Evolutionary conservation across 2,888 invertebrate genomes (phyloP).

Genomic region (Hybos culiciformis): DNA sequence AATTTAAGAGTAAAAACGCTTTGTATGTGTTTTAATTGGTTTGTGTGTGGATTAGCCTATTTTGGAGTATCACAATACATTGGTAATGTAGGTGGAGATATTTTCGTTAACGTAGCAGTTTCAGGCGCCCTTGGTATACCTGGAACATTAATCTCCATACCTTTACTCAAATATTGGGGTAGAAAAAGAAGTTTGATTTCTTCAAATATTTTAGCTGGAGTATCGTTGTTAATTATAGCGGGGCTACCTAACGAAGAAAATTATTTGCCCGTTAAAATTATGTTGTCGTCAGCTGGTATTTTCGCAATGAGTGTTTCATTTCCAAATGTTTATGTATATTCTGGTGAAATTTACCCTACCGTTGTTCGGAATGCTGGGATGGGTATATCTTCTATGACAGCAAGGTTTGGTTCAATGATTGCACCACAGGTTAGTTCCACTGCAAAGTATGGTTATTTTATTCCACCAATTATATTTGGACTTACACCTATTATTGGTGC

Average conservation of each 20-base stretch:
- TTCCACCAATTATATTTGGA: slow-evolving; percentile 63
- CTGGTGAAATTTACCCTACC: slow-evolving; percentile 80
- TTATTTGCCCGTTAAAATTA: slow-evolving; percentile 37
- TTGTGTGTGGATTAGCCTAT: slow-evolving; percentile 73
- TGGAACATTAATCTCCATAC: slow-evolving; percentile 50
- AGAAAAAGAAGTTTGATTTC: slow-evolving; percentile 50
- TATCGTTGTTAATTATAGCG: slow-evolving; percentile 49
- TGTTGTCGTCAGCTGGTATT: slow-evolving; percentile 59
- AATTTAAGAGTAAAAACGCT: slow-evolving; percentile 56
- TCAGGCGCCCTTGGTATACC: slow-evolving; percentile 58
- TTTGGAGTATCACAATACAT: slow-evolving; percentile 82
- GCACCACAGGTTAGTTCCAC: slow-evolving; percentile 62
- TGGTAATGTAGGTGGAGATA: slow-evolving; percentile 63
- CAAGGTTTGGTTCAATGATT: slow-evolving; percentile 71
- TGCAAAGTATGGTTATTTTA: slow-evolving; percentile 34
- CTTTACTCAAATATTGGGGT: slow-evolving; percentile 50
- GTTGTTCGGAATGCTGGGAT: slow-evolving; percentile 77
- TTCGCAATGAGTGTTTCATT: slow-evolving; percentile 73
- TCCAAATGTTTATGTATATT: slow-evolving; percentile 74
- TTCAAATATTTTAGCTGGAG: slow-evolving; percentile 45
- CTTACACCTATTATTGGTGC: slow-evolving; percentile 54
- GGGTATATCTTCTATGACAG: slow-evolving; percentile 72
- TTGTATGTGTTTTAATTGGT: slow-evolving; percentile 65
- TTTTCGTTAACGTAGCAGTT: slow-evolving; percentile 73
- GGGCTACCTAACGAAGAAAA: slow-evolving; percentile 33